Evolutionary conservation across 1,140 invertebrate genomes (phyloP).

Genomic region (Cecropterus lyciades): DNA sequence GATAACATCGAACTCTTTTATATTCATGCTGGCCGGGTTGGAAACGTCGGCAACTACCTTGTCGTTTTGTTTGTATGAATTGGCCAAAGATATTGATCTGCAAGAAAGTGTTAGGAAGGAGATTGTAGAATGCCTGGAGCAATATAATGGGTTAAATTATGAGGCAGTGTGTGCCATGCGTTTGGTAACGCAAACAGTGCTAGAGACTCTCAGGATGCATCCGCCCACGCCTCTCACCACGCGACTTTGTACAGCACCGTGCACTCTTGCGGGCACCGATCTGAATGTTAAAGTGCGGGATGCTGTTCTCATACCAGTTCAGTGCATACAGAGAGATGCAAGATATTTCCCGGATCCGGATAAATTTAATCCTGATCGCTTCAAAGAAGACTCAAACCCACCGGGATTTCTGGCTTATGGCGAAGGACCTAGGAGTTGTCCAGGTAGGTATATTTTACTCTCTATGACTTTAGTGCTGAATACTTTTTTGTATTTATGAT

Average conservation of each 20-base stretch:
- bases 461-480: neutral
- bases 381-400: slow-evolving; percentile 65
- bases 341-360: slow-evolving; percentile 79
- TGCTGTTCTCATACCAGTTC: slow-evolving; percentile 85
- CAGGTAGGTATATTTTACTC: slow-evolving; percentile 66
- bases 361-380: slow-evolving; percentile 87
- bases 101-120: slow-evolving; percentile 84
- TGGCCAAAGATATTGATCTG: slow-evolving; percentile 84
- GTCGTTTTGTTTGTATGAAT: slow-evolving; percentile 81
- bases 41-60: slow-evolving; percentile 86
- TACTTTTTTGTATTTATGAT: neutral
- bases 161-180: slow-evolving; percentile 83
- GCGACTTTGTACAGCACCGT: slow-evolving; percentile 76
- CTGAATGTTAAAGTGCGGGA: slow-evolving; percentile 82
- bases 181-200: slow-evolving; percentile 87
- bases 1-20: slow-evolving; percentile 82
- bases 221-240: slow-evolving; percentile 87
- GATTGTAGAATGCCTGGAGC: slow-evolving; percentile 69
- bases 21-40: slow-evolving; percentile 85
- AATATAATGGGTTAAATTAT: slow-evolving; percentile 64
- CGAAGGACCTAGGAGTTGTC: slow-evolving; percentile 84
- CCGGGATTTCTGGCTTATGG: slow-evolving; percentile 76
- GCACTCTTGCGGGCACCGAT: slow-evolving; percentile 67
- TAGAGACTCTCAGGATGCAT: slow-evolving; percentile 87
- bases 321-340: slow-evolving; percentile 86